phyloP scores from a whole-genome alignment of 23 tunicate genomes.

The Ascidia mentula region DNA sequence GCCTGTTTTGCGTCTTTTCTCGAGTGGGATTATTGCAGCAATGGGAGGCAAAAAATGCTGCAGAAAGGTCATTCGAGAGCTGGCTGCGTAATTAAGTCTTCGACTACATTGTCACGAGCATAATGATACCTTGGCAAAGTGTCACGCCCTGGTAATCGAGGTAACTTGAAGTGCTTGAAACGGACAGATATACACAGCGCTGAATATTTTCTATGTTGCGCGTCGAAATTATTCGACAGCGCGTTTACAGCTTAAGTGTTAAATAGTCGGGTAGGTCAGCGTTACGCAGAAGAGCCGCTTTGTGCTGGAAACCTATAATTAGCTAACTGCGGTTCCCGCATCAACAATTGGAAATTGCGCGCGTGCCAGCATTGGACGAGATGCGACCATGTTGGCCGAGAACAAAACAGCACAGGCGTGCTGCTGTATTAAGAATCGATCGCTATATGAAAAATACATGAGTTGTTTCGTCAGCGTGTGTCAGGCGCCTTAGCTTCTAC shows the following conservation, averaged over 20 bases:
- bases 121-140: neutral
- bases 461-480: neutral
- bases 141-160: slow-evolving; percentile 1
- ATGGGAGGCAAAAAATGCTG: neutral
- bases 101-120: neutral
- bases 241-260: neutral
- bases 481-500: neutral
- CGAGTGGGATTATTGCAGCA: neutral
- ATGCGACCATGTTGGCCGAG: neutral
- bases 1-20: neutral
- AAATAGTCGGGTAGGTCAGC: neutral
- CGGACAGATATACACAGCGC: neutral
- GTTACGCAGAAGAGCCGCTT: neutral
- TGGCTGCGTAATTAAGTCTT: neutral
- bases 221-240: slow-evolving; percentile 2
- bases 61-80: neutral
- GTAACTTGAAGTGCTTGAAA: neutral
- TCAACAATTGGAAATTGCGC: neutral
- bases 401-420: neutral
- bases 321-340: neutral
- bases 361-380: slow-evolving; percentile 14
- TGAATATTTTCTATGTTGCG: neutral
- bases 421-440: neutral
- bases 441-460: neutral
- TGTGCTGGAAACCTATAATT: neutral